These are phyloP conservation scores for Falco rusticolus DNA, from an alignment of 2,797 vertebrate genomes.

Conservation along the genomic window DNA sequence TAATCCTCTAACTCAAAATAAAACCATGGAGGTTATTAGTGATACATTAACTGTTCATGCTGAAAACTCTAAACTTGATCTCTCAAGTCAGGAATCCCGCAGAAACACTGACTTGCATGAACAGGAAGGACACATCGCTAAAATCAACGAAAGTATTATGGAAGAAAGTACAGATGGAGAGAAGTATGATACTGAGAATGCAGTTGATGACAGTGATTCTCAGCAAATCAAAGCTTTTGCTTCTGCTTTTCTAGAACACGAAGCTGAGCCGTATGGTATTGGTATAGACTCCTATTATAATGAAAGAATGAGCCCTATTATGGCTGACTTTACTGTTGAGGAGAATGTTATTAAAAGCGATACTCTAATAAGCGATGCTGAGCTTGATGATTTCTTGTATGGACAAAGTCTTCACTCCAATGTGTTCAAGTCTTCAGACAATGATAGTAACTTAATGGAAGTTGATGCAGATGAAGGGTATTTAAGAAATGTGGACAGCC, in stretches of 20 bases:
- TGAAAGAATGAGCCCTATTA: conserved; percentile 37
- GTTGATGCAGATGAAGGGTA: neutral
- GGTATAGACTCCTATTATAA: neutral
- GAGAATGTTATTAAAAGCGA: conserved; percentile 79
- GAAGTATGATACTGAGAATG: neutral
- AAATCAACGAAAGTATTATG: neutral
- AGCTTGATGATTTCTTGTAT: conserved; percentile 91
- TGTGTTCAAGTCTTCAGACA: conserved; percentile 46
- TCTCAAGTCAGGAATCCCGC: neutral
- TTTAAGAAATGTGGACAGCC: neutral
- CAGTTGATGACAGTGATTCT: neutral
- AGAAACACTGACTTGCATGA: conserved; percentile 21
- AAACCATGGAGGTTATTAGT: conserved; percentile 21
- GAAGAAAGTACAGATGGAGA: conserved; percentile 2
- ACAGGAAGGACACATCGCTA: conserved; percentile 17
- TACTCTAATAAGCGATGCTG: conserved; percentile 88
- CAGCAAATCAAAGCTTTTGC: neutral
- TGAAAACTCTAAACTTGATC: neutral
- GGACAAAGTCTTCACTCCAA: conserved; percentile 75
- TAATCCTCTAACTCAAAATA: conserved; percentile 52
- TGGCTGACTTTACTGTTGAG: conserved; percentile 76
- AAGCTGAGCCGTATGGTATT: neutral
- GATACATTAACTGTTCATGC: neutral
- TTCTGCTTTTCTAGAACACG: conserved; percentile 4
- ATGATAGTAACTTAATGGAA: neutral